phyloP scores from a whole-genome alignment of 2,888 invertebrate species.

The Hirtodrosophila histrioides region DNA sequence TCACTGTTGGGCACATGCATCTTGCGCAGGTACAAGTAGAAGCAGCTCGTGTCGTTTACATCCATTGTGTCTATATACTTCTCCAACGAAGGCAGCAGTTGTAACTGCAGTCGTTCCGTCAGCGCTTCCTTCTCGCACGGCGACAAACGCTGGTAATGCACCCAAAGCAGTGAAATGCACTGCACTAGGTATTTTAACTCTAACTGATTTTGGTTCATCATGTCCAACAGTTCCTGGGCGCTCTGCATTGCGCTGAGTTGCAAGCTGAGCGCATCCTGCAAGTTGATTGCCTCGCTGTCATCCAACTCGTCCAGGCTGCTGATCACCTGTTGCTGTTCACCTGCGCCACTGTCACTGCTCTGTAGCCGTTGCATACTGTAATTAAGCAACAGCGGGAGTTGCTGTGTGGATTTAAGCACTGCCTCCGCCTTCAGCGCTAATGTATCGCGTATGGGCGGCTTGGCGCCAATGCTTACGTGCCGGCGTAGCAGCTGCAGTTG shows the following conservation, averaged over 20 bases:
- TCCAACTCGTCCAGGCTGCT: slow-evolving; percentile 31
- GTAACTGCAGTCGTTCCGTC: slow-evolving; percentile 31
- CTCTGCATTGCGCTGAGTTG: neutral
- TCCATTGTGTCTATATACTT: slow-evolving; percentile 79
- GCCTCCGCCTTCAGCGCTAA: neutral
- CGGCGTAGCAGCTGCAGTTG: slow-evolving; percentile 51
- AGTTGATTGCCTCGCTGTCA: neutral
- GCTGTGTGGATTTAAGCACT: neutral
- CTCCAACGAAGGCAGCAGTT: slow-evolving; percentile 68
- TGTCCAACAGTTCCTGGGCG: slow-evolving; percentile 24
- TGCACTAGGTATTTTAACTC: slow-evolving; percentile 47
- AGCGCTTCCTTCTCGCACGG: slow-evolving; percentile 6
- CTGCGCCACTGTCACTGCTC: slow-evolving; percentile 1
- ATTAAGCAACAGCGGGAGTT: neutral
- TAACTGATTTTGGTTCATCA: neutral
- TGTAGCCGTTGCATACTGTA: neutral
- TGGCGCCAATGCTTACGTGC: slow-evolving; percentile 37
- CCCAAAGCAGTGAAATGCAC: slow-evolving; percentile 68
- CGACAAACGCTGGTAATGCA: slow-evolving; percentile 45
- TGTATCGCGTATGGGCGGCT: slow-evolving; percentile 27
- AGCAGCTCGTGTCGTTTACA: slow-evolving; percentile 83
- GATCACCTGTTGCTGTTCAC: slow-evolving; percentile 19
- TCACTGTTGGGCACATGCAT: slow-evolving; percentile 83
- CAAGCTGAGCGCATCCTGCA: slow-evolving; percentile 2
- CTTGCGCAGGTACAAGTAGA: slow-evolving; percentile 85